phyloP scores from a whole-genome alignment of 2,888 invertebrate genomes.

The Ecliptopera silaceata region DNA sequence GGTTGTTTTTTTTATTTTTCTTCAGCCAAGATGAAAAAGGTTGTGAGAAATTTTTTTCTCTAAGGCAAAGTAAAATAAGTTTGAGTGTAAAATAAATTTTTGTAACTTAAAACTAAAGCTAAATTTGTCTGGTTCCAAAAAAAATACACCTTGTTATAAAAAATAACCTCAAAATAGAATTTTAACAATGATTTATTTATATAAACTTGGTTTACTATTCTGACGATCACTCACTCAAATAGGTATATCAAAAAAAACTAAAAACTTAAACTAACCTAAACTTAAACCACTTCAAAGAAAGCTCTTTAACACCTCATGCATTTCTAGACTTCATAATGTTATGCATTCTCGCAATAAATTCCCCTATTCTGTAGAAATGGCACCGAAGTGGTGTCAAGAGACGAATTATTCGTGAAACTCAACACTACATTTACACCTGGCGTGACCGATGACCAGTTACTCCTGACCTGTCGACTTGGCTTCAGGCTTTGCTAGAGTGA shows the following conservation, averaged over 20 bases:
- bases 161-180: too few relatives aligned
- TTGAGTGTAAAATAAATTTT: too few relatives aligned
- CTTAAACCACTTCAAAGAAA: neutral
- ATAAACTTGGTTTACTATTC: neutral
- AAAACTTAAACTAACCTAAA: too few relatives aligned
- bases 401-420: constrained; percentile 67
- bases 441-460: constrained; percentile 40
- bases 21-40: too few relatives aligned
- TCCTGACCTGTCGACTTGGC: constrained; percentile 33
- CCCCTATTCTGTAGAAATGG: constrained; percentile 48
- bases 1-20: too few relatives aligned
- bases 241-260: too few relatives aligned
- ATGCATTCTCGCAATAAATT: constrained; percentile 40
- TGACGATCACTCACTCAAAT: neutral
- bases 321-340: constrained; percentile 52
- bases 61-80: too few relatives aligned
- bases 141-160: too few relatives aligned
- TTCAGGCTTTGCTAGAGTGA: constrained; percentile 3
- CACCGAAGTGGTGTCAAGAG: constrained; percentile 52
- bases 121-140: too few relatives aligned
- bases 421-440: constrained; percentile 63
- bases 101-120: too few relatives aligned
- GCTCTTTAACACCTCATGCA: constrained; percentile 18
- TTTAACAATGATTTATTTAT: neutral
- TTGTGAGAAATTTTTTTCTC: too few relatives aligned